phyloP scores from a whole-genome alignment of 1,140 invertebrate species.

The Rhopalosiphum maidis region DNA sequence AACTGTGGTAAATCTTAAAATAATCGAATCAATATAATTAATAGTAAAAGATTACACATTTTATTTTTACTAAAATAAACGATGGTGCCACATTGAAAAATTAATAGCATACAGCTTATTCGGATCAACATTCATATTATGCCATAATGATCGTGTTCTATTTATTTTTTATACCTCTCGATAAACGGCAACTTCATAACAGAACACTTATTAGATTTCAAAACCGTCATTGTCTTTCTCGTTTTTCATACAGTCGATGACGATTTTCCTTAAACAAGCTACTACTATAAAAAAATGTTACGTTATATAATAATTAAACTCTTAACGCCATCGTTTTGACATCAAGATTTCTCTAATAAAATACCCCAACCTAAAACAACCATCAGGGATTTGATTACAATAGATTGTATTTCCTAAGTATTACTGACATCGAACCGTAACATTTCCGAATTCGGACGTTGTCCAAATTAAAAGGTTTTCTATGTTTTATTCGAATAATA shows the following conservation, averaged over 20 bases:
- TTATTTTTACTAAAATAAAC: neutral
- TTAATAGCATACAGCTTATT: neutral
- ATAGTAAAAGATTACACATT: neutral
- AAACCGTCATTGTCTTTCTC: neutral
- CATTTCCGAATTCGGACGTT: neutral
- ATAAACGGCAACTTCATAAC: neutral
- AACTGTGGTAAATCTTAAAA: neutral
- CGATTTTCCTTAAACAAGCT: neutral
- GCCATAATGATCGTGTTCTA: neutral
- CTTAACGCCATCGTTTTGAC: neutral
- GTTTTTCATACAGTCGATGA: neutral
- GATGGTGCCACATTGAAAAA: neutral
- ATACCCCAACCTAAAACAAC: neutral
- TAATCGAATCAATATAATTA: neutral
- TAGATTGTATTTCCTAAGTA: neutral
- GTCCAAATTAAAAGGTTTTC: neutral
- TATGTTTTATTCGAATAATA: neutral
- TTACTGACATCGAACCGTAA: neutral
- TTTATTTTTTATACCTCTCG: neutral
- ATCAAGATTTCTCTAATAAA: neutral
- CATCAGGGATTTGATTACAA: neutral
- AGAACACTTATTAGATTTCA: neutral
- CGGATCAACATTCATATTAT: neutral
- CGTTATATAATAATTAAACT: neutral
- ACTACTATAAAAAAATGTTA: neutral